phyloP scores from a whole-genome alignment of 2,797 vertebrate species.

The Xenops minutus region DNA sequence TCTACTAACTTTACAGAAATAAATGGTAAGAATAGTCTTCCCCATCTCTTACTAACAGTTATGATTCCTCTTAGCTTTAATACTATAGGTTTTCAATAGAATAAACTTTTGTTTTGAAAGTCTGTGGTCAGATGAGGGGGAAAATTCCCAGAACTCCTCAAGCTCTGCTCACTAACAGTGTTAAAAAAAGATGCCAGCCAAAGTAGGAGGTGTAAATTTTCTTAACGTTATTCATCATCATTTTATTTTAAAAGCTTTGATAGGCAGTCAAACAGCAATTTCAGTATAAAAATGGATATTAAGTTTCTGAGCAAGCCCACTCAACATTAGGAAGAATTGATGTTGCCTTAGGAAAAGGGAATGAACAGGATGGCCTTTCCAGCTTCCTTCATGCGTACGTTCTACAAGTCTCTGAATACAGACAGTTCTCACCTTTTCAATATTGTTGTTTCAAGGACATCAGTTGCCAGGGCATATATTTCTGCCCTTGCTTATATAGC shows the following conservation, averaged over 20 bases:
- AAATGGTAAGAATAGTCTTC: slow-evolving; percentile 1
- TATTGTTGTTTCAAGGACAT: neutral
- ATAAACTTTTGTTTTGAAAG: slow-evolving; percentile 13
- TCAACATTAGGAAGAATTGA: neutral
- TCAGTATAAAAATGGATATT: slow-evolving; percentile 22
- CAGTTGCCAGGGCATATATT: neutral
- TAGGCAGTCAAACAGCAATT: slow-evolving; percentile 46
- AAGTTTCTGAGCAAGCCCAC: slow-evolving; percentile 41
- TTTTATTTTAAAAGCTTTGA: slow-evolving; percentile 61
- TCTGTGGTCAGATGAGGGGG: slow-evolving; percentile 29
- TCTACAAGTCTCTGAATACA: neutral
- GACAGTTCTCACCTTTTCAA: neutral
- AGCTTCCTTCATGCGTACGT: neutral
- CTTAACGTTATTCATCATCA: slow-evolving; percentile 31
- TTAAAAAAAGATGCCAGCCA: slow-evolving; percentile 63
- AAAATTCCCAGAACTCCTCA: slow-evolving; percentile 47
- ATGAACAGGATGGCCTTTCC: neutral
- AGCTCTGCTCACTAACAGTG: slow-evolving; percentile 9
- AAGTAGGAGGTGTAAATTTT: slow-evolving; percentile 64
- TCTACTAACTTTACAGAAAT: slow-evolving; percentile 12
- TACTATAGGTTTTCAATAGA: neutral
- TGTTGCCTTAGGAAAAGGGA: neutral
- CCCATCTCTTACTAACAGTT: neutral
- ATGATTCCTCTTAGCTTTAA: neutral
- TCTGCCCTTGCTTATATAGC: neutral